A percentile compares a stretch with the other conserved stretches of the same genome.
Conservation (phyloP, 2,797 vertebrate genomes). For the Coregonus suidteri region DNA sequence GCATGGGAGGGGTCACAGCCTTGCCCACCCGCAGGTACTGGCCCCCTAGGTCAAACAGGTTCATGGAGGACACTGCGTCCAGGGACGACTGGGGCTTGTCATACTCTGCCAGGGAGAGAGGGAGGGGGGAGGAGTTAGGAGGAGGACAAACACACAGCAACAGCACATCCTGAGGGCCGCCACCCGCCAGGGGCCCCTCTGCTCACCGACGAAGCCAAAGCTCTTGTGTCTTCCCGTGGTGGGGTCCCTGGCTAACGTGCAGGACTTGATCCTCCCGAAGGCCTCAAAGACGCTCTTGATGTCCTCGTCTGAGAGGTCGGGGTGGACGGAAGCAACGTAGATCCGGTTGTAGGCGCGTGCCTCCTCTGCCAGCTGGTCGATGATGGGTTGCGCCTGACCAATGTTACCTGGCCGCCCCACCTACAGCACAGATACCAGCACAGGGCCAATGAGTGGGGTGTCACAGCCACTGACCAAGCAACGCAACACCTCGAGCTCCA, state of each 20-base stretch:
- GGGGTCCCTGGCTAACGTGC: conserved; percentile 93
- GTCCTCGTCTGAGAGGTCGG: conserved; percentile 96
- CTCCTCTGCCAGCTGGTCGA: conserved; percentile 98
- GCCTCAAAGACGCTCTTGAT: conserved; percentile 99
- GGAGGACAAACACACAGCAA: conserved; percentile 27
- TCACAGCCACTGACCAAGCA: conserved; percentile 46
- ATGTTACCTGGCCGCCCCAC: conserved; percentile 99
- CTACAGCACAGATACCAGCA: conserved; percentile 84
- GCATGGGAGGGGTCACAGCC: conserved; percentile 97
- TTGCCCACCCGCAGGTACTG: conserved; percentile 97
- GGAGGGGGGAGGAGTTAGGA: conserved; percentile 47
- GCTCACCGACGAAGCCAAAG: conserved; percentile 98
- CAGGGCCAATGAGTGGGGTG: conserved; percentile 71
- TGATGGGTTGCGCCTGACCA: conserved; percentile 98
- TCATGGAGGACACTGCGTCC: conserved; percentile 98
- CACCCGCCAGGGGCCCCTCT: conserved; percentile 28
- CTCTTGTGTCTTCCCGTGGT: conserved; percentile 97
- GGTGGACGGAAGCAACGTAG: conserved; percentile 97
- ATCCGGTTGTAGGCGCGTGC: conserved; percentile 97
- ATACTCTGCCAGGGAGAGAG: conserved; percentile 82
- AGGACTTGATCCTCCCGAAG: conserved; percentile 98
- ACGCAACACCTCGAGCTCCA: conserved; percentile 47
- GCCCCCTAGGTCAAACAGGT: conserved; percentile 97
- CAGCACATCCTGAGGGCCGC: conserved; percentile 25
- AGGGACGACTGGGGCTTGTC: conserved; percentile 97